Base-by-base conservation (phyloP, 2,888 invertebrate genomes). In the Campoletis raptor region DNA sequence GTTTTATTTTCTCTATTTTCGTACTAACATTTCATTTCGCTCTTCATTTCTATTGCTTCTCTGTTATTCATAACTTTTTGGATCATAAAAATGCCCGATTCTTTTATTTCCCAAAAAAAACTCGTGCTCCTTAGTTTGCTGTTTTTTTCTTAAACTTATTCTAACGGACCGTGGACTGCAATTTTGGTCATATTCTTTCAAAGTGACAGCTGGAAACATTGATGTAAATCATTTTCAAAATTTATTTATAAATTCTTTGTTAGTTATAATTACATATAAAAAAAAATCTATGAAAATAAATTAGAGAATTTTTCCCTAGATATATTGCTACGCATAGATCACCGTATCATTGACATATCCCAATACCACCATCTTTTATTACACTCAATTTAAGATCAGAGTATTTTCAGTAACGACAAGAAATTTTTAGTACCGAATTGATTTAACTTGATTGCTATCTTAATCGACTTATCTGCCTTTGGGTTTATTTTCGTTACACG, bases 1-100 rank as follows among this genome's bases (percentile, higher is more conserved):
- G 76, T 66, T 54, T 81, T 81, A 85, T 81, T 78, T 83, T 57
- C 61, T 85, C 79, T 79, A 36, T 81, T 84, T 84, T 79, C 18
- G 74, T 57, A 37, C 52, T 73, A 74, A 45, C 57, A 72, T 66
- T 80, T 87, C n/a, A 61, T 54, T 69, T 4, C 61, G 15, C 15
- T 61, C n/a, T n/a, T 66, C 15, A n/a, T 67, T 67, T 40, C 36
- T 64, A 48, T 37, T 30, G 37, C 42, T 67, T 61, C 30, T 30
- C 15, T 15, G 30, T 15, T 21, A 30, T 12, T n/a, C 61, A 10
- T 15, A 30, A 30, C 30, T 30, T 15, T 15, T 30, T 61, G 8
- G 5, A 30, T 30, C 24, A 61, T 30, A 15, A 30, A 57, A 12
- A 24, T 24, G 12, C 30, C 10, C 0, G 30, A 30, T 30, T 30